Conservation (phyloP, 2,888 invertebrate genomes). For the Machimus atricapillus region DNA sequence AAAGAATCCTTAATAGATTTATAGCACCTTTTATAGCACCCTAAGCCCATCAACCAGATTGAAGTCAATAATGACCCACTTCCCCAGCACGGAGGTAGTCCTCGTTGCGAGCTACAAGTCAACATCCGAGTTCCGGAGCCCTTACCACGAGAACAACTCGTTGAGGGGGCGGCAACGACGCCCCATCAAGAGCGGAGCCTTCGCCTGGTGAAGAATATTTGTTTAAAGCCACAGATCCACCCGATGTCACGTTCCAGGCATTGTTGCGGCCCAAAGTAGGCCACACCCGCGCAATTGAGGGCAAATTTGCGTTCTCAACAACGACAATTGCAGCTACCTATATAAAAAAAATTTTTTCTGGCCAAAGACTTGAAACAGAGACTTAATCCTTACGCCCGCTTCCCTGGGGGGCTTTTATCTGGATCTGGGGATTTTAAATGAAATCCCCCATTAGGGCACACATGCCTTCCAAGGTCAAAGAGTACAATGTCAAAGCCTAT, state of each 20-base stretch:
- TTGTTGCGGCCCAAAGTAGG: background rate
- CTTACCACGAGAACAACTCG: background rate
- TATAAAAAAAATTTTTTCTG: background rate
- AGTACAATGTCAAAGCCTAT: constrained; percentile 29
- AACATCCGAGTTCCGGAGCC: background rate
- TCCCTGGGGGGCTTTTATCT: background rate
- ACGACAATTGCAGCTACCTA: background rate
- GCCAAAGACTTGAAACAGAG: background rate
- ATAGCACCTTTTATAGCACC: background rate
- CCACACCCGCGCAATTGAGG: background rate
- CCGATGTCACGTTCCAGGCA: background rate
- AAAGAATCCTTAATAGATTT: background rate
- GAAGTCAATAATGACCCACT: background rate
- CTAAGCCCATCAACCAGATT: background rate
- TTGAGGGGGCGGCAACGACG: background rate
- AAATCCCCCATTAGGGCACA: background rate
- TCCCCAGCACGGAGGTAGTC: background rate
- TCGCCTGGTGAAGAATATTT: background rate
- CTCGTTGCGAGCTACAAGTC: background rate
- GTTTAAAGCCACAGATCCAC: background rate
- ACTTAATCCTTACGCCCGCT: background rate
- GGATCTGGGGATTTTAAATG: background rate
- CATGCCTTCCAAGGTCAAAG: background rate
- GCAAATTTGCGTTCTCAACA: background rate
- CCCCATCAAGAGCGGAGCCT: background rate